These are phyloP conservation scores for Meloidogyne hapla DNA, from an alignment of 1,140 invertebrate genomes.

Conservation along the genomic window DNA sequence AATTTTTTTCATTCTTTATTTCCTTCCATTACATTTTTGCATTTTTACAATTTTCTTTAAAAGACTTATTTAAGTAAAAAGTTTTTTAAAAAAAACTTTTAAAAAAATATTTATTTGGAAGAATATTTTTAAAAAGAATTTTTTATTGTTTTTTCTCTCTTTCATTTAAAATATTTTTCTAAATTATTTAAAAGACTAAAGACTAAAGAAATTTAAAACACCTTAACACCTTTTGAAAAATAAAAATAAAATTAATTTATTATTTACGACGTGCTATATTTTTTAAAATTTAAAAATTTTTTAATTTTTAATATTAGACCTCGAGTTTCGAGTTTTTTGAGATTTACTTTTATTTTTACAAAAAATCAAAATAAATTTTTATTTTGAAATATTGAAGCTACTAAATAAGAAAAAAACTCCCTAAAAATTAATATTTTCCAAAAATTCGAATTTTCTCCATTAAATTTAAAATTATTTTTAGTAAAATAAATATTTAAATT, in stretches of 20 bases:
- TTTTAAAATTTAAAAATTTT: no score
- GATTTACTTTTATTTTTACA: no score
- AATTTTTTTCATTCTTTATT: neutral
- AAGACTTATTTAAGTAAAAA: slow-evolving; percentile 6
- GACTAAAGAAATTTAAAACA: no score
- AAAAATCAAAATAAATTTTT: no score
- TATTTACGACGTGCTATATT: no score
- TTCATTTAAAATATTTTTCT: no score
- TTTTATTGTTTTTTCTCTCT: no score
- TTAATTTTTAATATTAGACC: neutral
- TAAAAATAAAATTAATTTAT: neutral
- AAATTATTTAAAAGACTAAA: no score
- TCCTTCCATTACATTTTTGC: neutral
- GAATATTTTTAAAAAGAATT: neutral
- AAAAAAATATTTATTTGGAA: neutral
- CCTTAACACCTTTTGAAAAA: neutral
- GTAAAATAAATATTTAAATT: neutral
- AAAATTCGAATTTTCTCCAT: no score
- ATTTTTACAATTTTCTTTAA: slow-evolving; percentile 2
- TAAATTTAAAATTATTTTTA: neutral
- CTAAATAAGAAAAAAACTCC: no score
- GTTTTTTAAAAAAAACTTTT: neutral
- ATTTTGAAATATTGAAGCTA: no score
- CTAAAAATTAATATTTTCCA: no score
- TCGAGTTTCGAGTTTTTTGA: neutral